Percentiles rank a stretch among this genome's conserved stretches.
phyloP scores from a whole-genome alignment of 2,888 invertebrate genomes.

The Choreutis nemorana region DNA sequence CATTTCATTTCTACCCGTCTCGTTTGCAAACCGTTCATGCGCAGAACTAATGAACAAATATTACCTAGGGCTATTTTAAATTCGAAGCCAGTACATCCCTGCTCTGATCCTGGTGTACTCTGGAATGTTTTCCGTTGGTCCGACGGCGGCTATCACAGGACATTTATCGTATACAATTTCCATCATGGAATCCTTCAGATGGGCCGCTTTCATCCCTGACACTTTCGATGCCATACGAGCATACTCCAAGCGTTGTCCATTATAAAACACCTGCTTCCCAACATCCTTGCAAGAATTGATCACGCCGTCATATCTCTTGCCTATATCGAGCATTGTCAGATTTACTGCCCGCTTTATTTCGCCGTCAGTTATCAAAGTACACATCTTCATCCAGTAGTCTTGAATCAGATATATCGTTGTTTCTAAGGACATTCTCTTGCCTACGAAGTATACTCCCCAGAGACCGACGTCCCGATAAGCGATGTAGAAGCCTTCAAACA shows the following conservation, averaged over 20 bases:
- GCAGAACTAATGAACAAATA: too few species aligned
- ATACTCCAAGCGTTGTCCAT: constrained; percentile 16
- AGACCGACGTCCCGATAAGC: constrained; percentile 45
- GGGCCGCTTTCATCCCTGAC: constrained; percentile 8
- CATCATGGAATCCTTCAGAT: constrained; percentile 14
- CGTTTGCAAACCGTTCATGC: too few species aligned
- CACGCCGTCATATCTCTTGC: constrained; percentile 23
- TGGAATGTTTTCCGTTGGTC: constrained; percentile 44
- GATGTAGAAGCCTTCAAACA: constrained; percentile 47
- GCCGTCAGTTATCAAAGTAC: constrained; percentile 19
- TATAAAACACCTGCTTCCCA: constrained; percentile 33
- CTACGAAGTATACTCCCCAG: constrained; percentile 54
- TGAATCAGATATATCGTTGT: constrained; percentile 37
- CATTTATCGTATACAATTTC: constrained; percentile 39
- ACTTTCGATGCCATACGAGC: constrained; percentile 8
- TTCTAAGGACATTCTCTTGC: constrained; percentile 27
- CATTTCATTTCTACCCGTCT: too few species aligned
- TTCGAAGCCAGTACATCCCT: constrained; percentile 40
- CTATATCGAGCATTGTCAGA: constrained; percentile 26
- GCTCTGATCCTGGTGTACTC: constrained; percentile 38
- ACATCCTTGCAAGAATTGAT: constrained; percentile 35
- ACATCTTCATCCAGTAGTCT: constrained; percentile 41
- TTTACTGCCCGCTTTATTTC: constrained; percentile 36
- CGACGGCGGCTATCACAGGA: constrained; percentile 44
- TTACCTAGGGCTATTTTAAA: too few species aligned